Evolutionary conservation across 2,797 vertebrate species (phyloP).

Genomic region (Spondyliosoma cantharus): DNA sequence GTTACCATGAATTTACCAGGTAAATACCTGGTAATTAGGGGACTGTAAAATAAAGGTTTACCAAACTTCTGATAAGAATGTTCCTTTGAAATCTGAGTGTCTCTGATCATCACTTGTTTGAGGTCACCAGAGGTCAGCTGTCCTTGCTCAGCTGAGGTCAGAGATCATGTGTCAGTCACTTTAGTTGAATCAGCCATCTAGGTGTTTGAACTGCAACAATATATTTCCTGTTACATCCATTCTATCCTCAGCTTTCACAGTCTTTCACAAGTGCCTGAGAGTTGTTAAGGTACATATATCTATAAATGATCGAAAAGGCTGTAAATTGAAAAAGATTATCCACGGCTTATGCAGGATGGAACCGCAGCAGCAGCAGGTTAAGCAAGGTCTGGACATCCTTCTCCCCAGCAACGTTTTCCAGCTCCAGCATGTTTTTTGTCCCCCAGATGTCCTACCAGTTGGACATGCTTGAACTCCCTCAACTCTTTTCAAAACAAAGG

Average conservation of each 20-base stretch:
- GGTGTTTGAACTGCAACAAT: constrained; percentile 23
- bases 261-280: neutral
- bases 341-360: neutral
- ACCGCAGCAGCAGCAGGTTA: neutral
- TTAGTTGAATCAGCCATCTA: constrained; percentile 26
- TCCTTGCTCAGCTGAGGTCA: constrained; percentile 13
- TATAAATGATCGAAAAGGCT: neutral
- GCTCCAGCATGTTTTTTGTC: neutral
- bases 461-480: neutral
- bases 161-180: constrained; percentile 17
- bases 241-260: neutral
- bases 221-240: neutral
- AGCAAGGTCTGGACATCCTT: neutral
- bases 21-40: too few relatives aligned
- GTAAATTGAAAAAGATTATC: too few relatives aligned
- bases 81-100: constrained; percentile 44
- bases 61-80: neutral
- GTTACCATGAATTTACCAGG: too few relatives aligned
- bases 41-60: too few relatives aligned
- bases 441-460: neutral
- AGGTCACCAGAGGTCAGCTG: constrained; percentile 26
- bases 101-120: constrained; percentile 20
- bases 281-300: neutral
- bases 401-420: too few relatives aligned
- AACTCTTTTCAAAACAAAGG: neutral